Evolutionary conservation across 1,140 invertebrate species (phyloP), one percentile per base, ranked within the genome.

Genomic region (Nasonia longicornis): DNA sequence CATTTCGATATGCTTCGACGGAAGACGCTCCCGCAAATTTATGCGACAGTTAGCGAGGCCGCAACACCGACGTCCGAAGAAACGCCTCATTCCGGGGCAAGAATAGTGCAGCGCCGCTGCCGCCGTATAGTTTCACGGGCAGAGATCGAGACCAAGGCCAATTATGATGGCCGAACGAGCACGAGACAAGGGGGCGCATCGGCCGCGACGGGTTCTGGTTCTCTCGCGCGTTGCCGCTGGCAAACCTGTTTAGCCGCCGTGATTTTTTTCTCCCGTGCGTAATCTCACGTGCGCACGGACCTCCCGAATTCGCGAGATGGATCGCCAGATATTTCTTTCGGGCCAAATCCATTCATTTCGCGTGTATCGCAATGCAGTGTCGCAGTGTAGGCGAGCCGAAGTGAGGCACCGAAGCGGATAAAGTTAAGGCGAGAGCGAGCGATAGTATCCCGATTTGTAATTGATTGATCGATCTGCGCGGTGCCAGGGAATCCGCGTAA

Each of bases 121-220:
- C 16, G 71, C 64, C 31, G 1, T n/a, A 16, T 58, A 63, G 48
- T 75, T 63, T 75, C 52, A 63, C 73, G 52, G 26, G 14, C 10
- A 52, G 70, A 70, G 77, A 78, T 78, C 76, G 77, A 72, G 63
- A n/a, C 71, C 69, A 67, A 80, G 71, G 79, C 58, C 73, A 81
- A 81, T 81, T 81, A 76, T 71, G 79, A 76, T 48, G 79, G 79
- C 22, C 64, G 73, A 76, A 63, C 45, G 64, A 81, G 73, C 72
- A 74, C 71, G 79, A 81, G 79, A 75, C 73, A 76, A 81, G 74
- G 79, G 64, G 26, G 75, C 52, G 78, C 69, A 73, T 72, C 38
- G 71, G 26, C 26, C 58, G 67, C 7, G 3, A 67, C 66, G 75
- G 74, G 80, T 81, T 81, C 80, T 75, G 75, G 80, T 81, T 81